Evolutionary conservation across 2,113 vertebrate species (phyloP), one percentile per base, ranked within the genome.

Genomic region (Neodon shergylaensis): DNA sequence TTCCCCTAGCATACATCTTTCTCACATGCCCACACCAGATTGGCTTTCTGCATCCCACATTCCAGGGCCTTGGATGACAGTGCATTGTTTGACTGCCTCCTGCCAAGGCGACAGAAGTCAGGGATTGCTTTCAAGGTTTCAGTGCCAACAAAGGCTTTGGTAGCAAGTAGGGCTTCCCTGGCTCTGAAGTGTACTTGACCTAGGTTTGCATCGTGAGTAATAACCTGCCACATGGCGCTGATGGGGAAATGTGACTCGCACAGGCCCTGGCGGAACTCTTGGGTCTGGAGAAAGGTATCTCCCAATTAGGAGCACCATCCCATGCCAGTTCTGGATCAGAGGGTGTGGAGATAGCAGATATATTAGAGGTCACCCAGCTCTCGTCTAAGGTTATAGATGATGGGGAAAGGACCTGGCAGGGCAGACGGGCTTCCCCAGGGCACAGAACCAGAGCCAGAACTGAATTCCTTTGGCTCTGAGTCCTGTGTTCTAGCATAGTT

Each of bases 31-130:
- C 63, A 3, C 12, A 70, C 88, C 85, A 95, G 77, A 86, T 47
- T n/a, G 70, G 83, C 42, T 94, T 73, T 89, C 89, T 65, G 42
- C 22, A 72, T 66, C 21, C 17, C 0, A 2, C 83, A 82, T 76
- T 78, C 68, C 74, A 58, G 61, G 21, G 79, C 42, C 65, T 94
- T 94, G 95, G 95, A 87, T 58, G 72, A 76, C 82, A 96, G 77
- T 92, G 47, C 39, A 19, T 28, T 83, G 89, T 91, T 52, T 89
- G 85, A 44, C 66, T 83, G 78, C 24, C 31, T 42, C 78, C 91
- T 84, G 97, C 97, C 97, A 93, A 90, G 28, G 78, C 5, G 73
- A 93, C 97, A 97, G 97, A 97, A 95, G 97, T 93, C 96, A 84
- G 96, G 81, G 93, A 91, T 61, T 28, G 94, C 74, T 72, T 95